A percentile compares a stretch with the other conserved stretches of the same genome.
Conservation (phyloP, 1,140 invertebrate genomes). For the Aphidius gifuensis region DNA sequence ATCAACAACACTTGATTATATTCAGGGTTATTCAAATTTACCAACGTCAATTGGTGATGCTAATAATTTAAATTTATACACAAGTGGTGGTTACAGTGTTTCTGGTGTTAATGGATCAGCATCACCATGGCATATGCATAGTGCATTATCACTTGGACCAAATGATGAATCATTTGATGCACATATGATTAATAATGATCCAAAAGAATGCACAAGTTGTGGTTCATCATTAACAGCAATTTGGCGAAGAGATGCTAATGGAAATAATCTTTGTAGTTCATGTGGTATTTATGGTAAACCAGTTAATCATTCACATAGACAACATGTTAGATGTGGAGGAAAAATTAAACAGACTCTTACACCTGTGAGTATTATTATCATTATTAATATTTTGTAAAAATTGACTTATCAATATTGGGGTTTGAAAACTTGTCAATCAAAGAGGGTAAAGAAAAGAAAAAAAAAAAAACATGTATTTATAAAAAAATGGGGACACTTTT, state of each 20-base stretch:
- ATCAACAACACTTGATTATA: constrained; percentile 40
- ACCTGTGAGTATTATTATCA: constrained; percentile 36
- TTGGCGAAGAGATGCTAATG: constrained; percentile 84
- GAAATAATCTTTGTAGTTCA: constrained; percentile 87
- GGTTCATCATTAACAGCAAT: constrained; percentile 79
- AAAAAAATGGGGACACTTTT: constrained; percentile 20
- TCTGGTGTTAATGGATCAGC: constrained; percentile 33
- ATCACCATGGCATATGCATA: constrained; percentile 35
- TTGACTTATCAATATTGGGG: neutral
- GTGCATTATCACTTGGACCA: constrained; percentile 12
- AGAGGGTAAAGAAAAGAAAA: constrained; percentile 15
- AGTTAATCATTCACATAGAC: constrained; percentile 83
- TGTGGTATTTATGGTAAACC: constrained; percentile 77
- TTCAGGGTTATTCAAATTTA: constrained; percentile 36
- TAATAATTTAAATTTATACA: constrained; percentile 29
- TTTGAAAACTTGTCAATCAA: neutral
- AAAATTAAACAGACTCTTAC: constrained; percentile 56
- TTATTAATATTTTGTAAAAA: constrained; percentile 3
- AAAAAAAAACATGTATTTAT: constrained; percentile 26
- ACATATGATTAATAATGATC: constrained; percentile 51
- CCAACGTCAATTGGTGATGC: neutral
- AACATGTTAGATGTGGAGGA: constrained; percentile 57
- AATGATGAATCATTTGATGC: constrained; percentile 42
- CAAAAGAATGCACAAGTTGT: constrained; percentile 87
- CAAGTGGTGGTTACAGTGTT: constrained; percentile 40